A percentile compares a stretch with the other conserved stretches of the same genome.
Conservation (phyloP, 2,113 vertebrate species). For the Ceyx cyanopectus region DNA sequence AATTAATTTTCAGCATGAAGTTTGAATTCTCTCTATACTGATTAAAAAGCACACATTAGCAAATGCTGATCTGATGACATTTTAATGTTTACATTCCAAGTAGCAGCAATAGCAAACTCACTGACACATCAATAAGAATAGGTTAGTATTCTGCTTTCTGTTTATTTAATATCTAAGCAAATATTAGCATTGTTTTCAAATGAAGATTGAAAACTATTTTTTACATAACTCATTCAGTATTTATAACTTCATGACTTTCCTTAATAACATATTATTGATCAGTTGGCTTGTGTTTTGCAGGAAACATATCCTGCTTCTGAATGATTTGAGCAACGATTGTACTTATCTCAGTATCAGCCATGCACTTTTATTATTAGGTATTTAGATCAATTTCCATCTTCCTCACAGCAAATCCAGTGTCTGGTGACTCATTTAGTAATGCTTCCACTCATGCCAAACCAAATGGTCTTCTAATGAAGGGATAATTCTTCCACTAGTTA, state of each 20-base stretch:
- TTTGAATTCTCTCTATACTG: not conserved
- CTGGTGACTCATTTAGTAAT: not conserved
- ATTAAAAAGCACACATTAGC: constrained; percentile 9
- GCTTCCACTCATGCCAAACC: not conserved
- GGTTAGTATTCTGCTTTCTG: not conserved
- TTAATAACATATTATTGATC: constrained; percentile 45
- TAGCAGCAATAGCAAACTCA: not conserved
- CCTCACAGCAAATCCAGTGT: not conserved
- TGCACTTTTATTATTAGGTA: not conserved
- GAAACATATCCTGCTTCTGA: not conserved
- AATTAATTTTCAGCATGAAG: constrained; percentile 26
- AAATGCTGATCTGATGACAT: not conserved
- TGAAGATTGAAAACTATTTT: constrained; percentile 17
- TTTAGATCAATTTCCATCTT: not conserved
- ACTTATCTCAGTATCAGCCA: not conserved
- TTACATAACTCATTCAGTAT: not conserved
- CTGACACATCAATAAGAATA: not conserved
- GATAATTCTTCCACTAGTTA: constrained; percentile 26
- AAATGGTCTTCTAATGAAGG: constrained; percentile 18
- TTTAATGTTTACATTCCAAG: not conserved
- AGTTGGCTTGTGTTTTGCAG: constrained; percentile 1
- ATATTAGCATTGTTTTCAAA: not conserved
- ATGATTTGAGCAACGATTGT: not conserved
- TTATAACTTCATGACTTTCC: constrained; percentile 66
- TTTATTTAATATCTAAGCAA: constrained; percentile 31